Base-by-base conservation (phyloP, 2,113 vertebrate genomes). In the Elephantulus edwardii region DNA sequence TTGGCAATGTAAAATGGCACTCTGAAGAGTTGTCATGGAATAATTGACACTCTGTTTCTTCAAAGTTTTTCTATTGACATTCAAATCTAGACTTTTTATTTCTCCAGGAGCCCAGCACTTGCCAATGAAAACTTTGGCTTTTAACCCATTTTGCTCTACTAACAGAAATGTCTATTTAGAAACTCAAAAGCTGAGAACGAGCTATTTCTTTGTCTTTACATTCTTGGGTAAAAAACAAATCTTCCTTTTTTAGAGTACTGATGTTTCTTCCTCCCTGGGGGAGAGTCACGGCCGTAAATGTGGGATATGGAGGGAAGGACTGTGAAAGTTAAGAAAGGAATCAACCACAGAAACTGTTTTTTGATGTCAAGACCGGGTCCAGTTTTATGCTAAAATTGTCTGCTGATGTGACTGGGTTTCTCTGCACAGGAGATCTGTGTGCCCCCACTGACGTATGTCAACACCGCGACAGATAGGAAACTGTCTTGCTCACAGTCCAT, bases 91-190 rank as follows among this genome's bases (percentile, higher is more conserved):
- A 11, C 4, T 26, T n/a, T 81, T 92, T 74, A 71, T 85, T 74
- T 88, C 54, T 88, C 40, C 72, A 50, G 46, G 77, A 88, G 54
- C 4, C 38, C 50, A 86, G 28, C 30, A 56, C 44, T 91, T 77
- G 28, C 22, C 71, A 82, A 6, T 70, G 64, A 82, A 70, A 46
- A 9, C 54, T 75, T 54, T 93, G 52, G 30, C 50, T 91, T 89
- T 92, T 40, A 83, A 89, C 46, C 13, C 35, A 38, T 5, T 82
- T 76, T 92, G 60, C 28, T 89, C 58, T 86, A 52, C 75, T 14
- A 66, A 79, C 62, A 38, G 85, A 90, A 88, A 95, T 58, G 52
- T 79, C 71, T 74, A 46, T 95, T 91, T 86, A 94, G 40, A 92
- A 92, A 78, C 58, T 87, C 78, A 78, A 87, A 86, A 81, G 42